Conservation (phyloP, 1,140 invertebrate species). For the Drosophila insularis region DNA sequence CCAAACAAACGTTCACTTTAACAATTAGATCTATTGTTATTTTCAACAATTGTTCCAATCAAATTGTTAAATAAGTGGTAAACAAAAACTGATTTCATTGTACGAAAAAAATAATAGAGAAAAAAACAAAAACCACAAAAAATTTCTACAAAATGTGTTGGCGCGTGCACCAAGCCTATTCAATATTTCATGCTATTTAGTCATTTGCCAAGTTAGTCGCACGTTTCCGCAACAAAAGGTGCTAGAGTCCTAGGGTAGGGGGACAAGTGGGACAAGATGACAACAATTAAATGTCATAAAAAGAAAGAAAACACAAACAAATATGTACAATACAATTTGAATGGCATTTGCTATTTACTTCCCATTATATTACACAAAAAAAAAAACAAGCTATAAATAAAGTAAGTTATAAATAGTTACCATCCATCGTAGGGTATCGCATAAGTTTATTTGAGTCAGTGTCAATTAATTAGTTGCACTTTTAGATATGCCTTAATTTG, state of each 20-base stretch:
- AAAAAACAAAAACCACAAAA: background rate
- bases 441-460: background rate
- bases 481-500: too few species aligned
- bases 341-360: background rate
- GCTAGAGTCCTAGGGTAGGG: background rate
- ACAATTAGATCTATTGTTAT: conserved; percentile 8
- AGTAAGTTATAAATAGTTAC: background rate
- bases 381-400: background rate
- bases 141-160: conserved; percentile 11
- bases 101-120: background rate
- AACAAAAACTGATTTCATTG: background rate
- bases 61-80: background rate
- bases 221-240: conserved; percentile 1
- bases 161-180: conserved; percentile 9
- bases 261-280: background rate
- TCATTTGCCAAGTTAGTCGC: conserved; percentile 16
- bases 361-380: background rate
- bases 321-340: background rate
- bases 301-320: background rate
- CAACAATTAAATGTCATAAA: conserved; percentile 2
- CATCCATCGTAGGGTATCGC: background rate
- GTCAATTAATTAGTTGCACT: background rate
- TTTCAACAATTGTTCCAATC: background rate
- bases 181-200: conserved; percentile 3
- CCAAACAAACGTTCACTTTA: background rate